A percentile compares a stretch with the other conserved stretches of the same genome.
These are phyloP conservation scores for Diploscapter pachys DNA, from an alignment of 1,140 invertebrate genomes.

Conservation along the genomic window DNA sequence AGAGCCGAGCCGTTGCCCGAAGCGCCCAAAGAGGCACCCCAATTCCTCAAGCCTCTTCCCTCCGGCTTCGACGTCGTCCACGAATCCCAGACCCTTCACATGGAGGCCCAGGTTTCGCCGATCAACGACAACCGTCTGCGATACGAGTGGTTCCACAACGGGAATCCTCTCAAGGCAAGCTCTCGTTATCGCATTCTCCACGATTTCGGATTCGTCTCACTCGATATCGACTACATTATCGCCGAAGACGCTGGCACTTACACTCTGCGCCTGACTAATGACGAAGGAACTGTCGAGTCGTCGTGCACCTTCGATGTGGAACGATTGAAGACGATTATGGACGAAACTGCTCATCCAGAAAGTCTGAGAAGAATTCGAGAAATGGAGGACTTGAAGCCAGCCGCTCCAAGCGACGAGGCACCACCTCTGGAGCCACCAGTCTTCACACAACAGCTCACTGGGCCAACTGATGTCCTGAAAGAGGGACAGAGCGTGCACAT, in stretches of 20 bases:
- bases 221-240: constrained; percentile 83
- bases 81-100: constrained; percentile 52
- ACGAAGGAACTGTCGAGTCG: constrained; percentile 78
- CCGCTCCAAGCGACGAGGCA: constrained; percentile 35
- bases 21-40: constrained; percentile 45
- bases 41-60: constrained; percentile 47
- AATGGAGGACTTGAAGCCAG: constrained; percentile 60
- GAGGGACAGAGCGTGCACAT: constrained; percentile 88
- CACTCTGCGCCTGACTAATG: constrained; percentile 77
- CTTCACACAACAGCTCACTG: constrained; percentile 52
- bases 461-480: constrained; percentile 43
- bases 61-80: constrained; percentile 43
- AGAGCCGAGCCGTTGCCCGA: constrained; percentile 47
- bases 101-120: constrained; percentile 54
- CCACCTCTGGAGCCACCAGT: constrained; percentile 46
- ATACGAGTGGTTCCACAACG: constrained; percentile 96
- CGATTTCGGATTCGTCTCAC: constrained; percentile 88
- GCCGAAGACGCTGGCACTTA: constrained; percentile 91
- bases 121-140: constrained; percentile 48
- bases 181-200: constrained; percentile 50
- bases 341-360: constrained; percentile 90
- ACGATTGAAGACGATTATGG: constrained; percentile 70
- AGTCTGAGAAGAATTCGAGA: constrained; percentile 83
- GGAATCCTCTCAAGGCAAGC: constrained; percentile 78
- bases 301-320: constrained; percentile 69